A percentile compares a stretch with the other conserved stretches of the same genome.
Conservation (phyloP, 2,113 vertebrate species). For the Amblyopsis rosae region DNA sequence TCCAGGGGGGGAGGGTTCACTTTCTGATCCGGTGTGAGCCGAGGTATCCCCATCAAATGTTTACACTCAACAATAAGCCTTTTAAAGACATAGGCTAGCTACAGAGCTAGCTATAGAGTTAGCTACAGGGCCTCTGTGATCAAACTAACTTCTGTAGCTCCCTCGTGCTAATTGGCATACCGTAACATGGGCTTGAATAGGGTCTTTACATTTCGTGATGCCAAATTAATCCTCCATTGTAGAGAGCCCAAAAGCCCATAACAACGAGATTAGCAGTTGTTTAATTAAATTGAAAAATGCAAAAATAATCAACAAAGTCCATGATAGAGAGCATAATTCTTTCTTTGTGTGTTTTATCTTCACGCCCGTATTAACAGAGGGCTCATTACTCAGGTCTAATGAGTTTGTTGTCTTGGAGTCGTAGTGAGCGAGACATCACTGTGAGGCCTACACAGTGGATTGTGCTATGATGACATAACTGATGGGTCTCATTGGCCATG, state of each 20-base stretch:
- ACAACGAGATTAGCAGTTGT: conserved; percentile 11
- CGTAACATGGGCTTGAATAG: too few relatives aligned
- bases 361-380: conserved; percentile 6
- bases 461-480: neutral
- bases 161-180: too few relatives aligned
- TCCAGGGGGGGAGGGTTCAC: too few relatives aligned
- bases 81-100: too few relatives aligned
- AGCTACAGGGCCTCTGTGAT: too few relatives aligned
- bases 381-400: conserved; percentile 19
- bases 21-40: too few relatives aligned
- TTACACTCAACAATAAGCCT: too few relatives aligned
- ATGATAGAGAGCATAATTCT: conserved; percentile 11
- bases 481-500: conserved; percentile 2
- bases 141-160: too few relatives aligned
- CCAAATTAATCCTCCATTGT: conserved; percentile 2
- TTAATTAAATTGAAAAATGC: conserved; percentile 18
- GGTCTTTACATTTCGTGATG: neutral
- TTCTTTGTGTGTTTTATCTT: neutral
- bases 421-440: conserved; percentile 9
- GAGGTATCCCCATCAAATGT: too few relatives aligned
- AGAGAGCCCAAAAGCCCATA: neutral
- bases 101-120: too few relatives aligned
- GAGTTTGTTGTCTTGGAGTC: neutral
- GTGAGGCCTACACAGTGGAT: too few relatives aligned
- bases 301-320: conserved; percentile 13